Percentiles rank a stretch among this genome's conserved stretches.
Evolutionary conservation across 2,888 invertebrate species (phyloP).

Genomic region (Magallana nippona): DNA sequence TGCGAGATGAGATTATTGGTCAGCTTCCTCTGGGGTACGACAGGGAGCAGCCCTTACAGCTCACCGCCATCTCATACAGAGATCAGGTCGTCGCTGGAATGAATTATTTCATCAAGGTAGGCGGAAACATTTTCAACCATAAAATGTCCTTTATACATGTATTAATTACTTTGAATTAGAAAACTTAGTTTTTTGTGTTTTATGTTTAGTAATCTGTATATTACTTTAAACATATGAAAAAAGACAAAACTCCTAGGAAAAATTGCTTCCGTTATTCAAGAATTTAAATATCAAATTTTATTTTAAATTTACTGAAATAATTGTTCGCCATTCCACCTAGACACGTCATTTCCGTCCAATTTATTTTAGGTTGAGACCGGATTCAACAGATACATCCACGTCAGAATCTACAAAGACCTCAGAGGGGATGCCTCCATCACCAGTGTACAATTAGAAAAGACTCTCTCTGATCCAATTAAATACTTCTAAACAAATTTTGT

Average conservation of each 20-base stretch:
- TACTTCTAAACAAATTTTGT: not conserved
- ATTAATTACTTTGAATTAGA: no score
- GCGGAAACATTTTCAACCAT: no score
- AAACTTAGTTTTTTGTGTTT: no score
- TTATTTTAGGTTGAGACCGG: not conserved
- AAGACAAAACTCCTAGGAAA: no score
- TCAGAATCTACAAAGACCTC: not conserved
- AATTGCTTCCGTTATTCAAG: no score
- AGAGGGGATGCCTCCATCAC: not conserved
- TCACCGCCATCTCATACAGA: not conserved
- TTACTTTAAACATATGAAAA: no score
- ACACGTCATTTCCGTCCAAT: no score
- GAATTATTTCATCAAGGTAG: slow-evolving; percentile 13
- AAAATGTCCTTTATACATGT: no score
- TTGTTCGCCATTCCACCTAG: no score
- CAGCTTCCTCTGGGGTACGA: not conserved
- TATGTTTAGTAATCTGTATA: no score
- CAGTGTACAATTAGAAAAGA: not conserved
- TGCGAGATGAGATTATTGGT: not conserved
- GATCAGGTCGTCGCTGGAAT: not conserved
- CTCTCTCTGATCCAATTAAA: not conserved
- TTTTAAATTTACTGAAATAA: no score
- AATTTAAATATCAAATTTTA: no score
- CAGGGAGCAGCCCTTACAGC: not conserved
- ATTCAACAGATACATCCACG: not conserved